Evolutionary conservation across 2,797 vertebrate species (phyloP).

Genomic region (Thalassophryne amazonica): DNA sequence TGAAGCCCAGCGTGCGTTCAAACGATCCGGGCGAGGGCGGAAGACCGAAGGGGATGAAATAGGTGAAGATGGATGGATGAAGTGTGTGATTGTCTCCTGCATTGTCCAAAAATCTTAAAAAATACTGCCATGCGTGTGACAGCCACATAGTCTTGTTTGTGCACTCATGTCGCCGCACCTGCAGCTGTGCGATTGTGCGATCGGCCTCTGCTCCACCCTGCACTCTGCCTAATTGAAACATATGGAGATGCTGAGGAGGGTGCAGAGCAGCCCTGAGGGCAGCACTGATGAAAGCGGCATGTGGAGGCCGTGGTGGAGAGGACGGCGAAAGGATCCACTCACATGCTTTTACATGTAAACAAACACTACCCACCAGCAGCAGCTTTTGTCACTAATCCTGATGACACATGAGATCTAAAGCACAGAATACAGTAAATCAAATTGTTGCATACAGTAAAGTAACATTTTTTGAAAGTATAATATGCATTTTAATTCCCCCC

Average conservation of each 20-base stretch:
- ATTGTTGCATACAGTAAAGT: background rate
- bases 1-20: slow-evolving; percentile 4
- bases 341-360: slow-evolving; percentile 16
- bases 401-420: background rate
- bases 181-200: slow-evolving; percentile 28
- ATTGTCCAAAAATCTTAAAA: slow-evolving; percentile 3
- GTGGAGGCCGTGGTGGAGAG: slow-evolving; percentile 11
- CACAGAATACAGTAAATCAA: background rate
- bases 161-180: slow-evolving; percentile 34
- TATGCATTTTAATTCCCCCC: background rate
- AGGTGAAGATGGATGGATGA: background rate
- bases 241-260: slow-evolving; percentile 62
- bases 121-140: slow-evolving; percentile 2
- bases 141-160: slow-evolving; percentile 3
- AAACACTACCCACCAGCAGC: slow-evolving; percentile 2
- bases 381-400: background rate
- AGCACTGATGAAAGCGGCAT: slow-evolving; percentile 36
- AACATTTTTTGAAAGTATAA: background rate
- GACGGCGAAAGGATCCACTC: slow-evolving; percentile 2
- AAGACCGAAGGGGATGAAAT: background rate
- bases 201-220: slow-evolving; percentile 46
- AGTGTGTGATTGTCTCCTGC: background rate
- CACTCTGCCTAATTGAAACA: slow-evolving; percentile 75
- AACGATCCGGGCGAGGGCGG: background rate
- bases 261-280: slow-evolving; percentile 35